Percentiles rank a stretch among this genome's conserved stretches.
phyloP scores from a whole-genome alignment of 2,113 vertebrate genomes.

The Cheilinus undulatus region DNA sequence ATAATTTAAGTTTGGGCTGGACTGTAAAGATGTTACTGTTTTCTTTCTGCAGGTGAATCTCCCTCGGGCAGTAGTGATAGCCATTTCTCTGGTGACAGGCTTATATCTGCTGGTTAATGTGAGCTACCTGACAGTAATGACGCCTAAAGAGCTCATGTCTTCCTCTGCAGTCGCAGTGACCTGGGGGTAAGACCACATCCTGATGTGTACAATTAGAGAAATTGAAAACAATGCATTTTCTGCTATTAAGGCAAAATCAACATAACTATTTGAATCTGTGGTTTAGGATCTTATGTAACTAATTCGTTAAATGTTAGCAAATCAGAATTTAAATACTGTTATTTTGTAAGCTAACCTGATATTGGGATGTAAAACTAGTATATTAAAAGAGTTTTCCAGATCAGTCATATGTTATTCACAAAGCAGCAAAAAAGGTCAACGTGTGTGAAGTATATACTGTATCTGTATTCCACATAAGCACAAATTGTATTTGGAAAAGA shows the following conservation, averaged over 20 bases:
- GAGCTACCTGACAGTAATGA: conserved; percentile 91
- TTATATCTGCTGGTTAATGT: conserved; percentile 91
- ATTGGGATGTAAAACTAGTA: too few relatives aligned
- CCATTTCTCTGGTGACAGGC: conserved; percentile 89
- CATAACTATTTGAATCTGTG: too few relatives aligned
- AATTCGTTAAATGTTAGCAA: too few relatives aligned
- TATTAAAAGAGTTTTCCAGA: too few relatives aligned
- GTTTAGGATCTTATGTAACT: too few relatives aligned
- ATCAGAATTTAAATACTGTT: too few relatives aligned
- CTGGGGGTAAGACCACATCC: conserved; percentile 87
- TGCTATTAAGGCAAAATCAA: background rate
- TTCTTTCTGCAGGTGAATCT: conserved; percentile 85
- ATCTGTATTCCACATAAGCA: too few relatives aligned
- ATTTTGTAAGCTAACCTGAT: too few relatives aligned
- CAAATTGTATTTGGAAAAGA: too few relatives aligned
- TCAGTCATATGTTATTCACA: too few relatives aligned
- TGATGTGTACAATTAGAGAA: background rate
- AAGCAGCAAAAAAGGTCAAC: too few relatives aligned
- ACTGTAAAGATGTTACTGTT: background rate
- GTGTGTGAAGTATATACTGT: too few relatives aligned
- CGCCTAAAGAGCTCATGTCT: conserved; percentile 86
- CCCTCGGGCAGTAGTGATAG: conserved; percentile 87
- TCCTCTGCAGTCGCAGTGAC: conserved; percentile 89
- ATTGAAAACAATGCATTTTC: background rate
- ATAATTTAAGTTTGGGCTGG: background rate